Evolutionary conservation across 2,888 invertebrate species (phyloP), one percentile per base, ranked within the genome.

Genomic region (Cryptocephalus primarius): DNA sequence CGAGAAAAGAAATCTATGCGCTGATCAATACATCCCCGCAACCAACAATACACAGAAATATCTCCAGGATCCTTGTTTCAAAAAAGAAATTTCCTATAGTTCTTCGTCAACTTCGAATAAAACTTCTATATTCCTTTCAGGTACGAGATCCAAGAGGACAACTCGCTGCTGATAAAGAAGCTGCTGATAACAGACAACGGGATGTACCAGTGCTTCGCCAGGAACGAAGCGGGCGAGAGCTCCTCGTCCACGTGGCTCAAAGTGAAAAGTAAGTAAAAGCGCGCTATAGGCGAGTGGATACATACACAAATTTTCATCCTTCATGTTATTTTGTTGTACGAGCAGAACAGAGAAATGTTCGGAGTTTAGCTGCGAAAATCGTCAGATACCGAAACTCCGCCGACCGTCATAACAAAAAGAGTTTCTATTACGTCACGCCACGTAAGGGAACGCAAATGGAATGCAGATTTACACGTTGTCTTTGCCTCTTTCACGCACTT

Each of bases 181-280:
- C 74, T 94, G 39, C 78, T 82, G 56, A 83, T 88, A 70, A 82
- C 82, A 53, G 93, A 95, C 69, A 85, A 88, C 52, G 96, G 94
- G 42, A 87, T 96, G 78, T 96, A 89, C 65, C 96, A 97, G 69
- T 97, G 97, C 67, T 82, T 94, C 60, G 92, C 91, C 0, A 76
- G 75, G 45, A 97, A 95, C 66, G 83, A 83, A 59, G 96, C 90
- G 1, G 97, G 96, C 9, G 89, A 92, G 69, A 83, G 85, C 45
- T 89, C 90, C 4, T 81, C 85, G 52, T 86, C 86, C 57, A 90
- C 93, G 1, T 95, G 93, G 93, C 73, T 95, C 39, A 85, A 86
- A 73, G 92, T 94, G 32, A 93, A 92, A 82, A 93, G 94, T 94
- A 77, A 87, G 91, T 82, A 54, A 39, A 32, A 32, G 10, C 22